These are phyloP conservation scores for Exephanes ischioxanthus DNA, from an alignment of 2,888 invertebrate genomes.

Conservation along the genomic window DNA sequence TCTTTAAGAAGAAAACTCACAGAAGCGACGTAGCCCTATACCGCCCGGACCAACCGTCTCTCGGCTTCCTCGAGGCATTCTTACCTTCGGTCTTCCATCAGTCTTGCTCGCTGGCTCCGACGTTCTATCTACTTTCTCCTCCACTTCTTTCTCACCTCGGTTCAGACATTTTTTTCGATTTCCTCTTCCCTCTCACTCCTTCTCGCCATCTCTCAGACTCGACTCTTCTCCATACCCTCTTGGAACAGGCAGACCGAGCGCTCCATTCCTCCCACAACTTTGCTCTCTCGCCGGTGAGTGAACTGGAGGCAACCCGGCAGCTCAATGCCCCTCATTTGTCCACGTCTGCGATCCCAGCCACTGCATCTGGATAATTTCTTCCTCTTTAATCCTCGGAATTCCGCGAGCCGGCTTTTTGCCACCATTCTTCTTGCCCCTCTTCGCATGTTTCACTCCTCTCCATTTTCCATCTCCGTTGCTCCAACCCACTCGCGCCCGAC, in stretches of 20 bases:
- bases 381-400: conserved; percentile 73
- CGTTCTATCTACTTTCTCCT: conserved; percentile 45
- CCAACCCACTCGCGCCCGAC: neutral
- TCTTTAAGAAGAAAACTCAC: conserved; percentile 21
- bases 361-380: conserved; percentile 79
- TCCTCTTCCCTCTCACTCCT: neutral
- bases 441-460: conserved; percentile 25
- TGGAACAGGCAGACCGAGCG: conserved; percentile 27
- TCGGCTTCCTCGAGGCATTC: conserved; percentile 66
- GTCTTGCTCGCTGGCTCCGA: conserved; percentile 60
- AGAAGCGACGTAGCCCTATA: conserved; percentile 34
- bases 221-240: conserved; percentile 53
- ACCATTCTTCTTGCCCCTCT: conserved; percentile 47
- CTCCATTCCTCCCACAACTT: neutral
- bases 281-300: conserved; percentile 57
- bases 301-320: conserved; percentile 50
- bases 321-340: conserved; percentile 78
- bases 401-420: conserved; percentile 43
- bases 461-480: conserved; percentile 20
- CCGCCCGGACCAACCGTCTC: conserved; percentile 26
- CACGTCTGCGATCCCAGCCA: conserved; percentile 73
- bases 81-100: conserved; percentile 67
- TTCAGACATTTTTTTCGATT: conserved; percentile 48
- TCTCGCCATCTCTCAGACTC: conserved; percentile 36
- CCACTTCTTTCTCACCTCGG: conserved; percentile 39